A percentile compares a stretch with the other conserved stretches of the same genome.
Evolutionary conservation across 2,113 vertebrate genomes (phyloP).

Genomic region (Bubo bubo): DNA sequence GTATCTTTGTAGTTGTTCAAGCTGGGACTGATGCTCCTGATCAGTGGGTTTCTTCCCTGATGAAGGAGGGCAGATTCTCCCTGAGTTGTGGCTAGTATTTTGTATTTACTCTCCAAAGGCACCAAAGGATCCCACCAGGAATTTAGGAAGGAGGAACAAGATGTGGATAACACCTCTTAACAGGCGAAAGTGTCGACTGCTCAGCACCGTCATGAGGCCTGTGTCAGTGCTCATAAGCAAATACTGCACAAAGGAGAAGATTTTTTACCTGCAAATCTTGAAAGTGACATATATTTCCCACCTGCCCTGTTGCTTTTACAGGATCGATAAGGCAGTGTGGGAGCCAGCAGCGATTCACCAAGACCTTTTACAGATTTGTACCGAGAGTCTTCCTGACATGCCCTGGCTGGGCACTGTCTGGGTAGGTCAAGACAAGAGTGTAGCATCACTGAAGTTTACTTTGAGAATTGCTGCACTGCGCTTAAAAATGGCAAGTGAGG

Average conservation of each 20-base stretch:
- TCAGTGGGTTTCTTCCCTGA: not conserved
- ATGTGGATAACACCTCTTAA: not conserved
- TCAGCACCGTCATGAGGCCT: accelerated
- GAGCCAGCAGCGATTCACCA: not conserved
- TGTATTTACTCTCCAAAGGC: not conserved
- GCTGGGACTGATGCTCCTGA: not conserved
- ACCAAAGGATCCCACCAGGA: not conserved
- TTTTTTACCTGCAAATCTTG: not conserved
- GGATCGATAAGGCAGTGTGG: not conserved
- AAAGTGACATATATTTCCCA: too few species aligned
- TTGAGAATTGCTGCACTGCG: not conserved
- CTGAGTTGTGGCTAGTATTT: accelerated
- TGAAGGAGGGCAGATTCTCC: not conserved
- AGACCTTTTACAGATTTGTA: not conserved
- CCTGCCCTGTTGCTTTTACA: not conserved
- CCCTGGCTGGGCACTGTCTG: not conserved
- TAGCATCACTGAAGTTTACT: not conserved
- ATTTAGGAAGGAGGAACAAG: not conserved
- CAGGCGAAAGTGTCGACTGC: not conserved
- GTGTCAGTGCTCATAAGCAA: too few species aligned
- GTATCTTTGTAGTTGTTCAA: not conserved
- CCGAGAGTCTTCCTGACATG: not conserved
- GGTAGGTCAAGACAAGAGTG: not conserved
- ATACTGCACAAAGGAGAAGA: not conserved
- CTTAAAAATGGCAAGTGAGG: not conserved